These are phyloP conservation scores for Clusia tigrina DNA, from an alignment of 2,888 invertebrate species.

Conservation along the genomic window DNA sequence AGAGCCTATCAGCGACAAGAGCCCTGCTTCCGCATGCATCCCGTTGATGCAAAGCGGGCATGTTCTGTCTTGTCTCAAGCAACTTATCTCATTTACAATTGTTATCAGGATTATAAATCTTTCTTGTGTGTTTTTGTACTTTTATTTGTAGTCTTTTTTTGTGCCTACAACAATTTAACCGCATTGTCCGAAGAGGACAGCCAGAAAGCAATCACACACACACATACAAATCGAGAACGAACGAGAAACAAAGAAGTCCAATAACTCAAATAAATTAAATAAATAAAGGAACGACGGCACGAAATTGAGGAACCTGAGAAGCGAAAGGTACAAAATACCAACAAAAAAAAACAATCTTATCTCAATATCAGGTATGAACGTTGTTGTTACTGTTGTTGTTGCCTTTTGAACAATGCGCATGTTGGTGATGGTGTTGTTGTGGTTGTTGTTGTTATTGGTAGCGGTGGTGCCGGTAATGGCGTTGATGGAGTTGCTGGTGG, in stretches of 20 bases:
- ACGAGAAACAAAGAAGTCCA: slow-evolving; percentile 41
- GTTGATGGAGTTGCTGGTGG: too few relatives aligned
- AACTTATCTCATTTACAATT: slow-evolving; percentile 1
- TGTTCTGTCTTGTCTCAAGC: background rate
- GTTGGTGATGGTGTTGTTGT: background rate
- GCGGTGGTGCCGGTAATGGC: too few relatives aligned
- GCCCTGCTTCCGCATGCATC: too few relatives aligned
- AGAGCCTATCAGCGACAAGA: too few relatives aligned
- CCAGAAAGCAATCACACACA: background rate
- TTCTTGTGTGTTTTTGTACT: slow-evolving; percentile 55
- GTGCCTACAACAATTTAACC: slow-evolving; percentile 40
- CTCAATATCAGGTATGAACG: slow-evolving; percentile 43
- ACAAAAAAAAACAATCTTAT: slow-evolving; percentile 43
- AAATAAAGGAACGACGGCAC: slow-evolving; percentile 35
- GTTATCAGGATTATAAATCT: slow-evolving; percentile 16
- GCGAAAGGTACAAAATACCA: background rate
- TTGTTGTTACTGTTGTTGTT: background rate
- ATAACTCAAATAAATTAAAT: slow-evolving; percentile 52
- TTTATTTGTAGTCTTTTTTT: too few relatives aligned
- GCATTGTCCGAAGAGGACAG: slow-evolving; percentile 14
- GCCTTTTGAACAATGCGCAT: background rate
- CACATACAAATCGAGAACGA: slow-evolving; percentile 34
- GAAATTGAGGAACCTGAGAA: background rate
- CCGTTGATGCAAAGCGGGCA: background rate
- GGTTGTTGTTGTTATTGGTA: background rate